Conservation (phyloP, 2,113 vertebrate genomes). For the Tauraco erythrolophus region DNA sequence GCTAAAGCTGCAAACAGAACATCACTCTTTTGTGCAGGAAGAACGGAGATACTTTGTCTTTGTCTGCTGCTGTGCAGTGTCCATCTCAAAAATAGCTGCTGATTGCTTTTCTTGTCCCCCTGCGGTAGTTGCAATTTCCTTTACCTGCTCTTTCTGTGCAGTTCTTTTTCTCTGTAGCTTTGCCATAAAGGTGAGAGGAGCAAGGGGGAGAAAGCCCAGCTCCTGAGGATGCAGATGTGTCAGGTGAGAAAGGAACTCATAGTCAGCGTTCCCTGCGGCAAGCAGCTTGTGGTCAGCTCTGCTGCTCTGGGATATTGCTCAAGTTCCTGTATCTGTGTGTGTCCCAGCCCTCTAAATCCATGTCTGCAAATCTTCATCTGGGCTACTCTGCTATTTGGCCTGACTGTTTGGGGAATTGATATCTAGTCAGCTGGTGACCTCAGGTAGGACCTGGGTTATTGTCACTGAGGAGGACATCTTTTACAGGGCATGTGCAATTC, state of each 20-base stretch:
- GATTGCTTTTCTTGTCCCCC: not conserved
- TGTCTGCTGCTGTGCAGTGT: not conserved
- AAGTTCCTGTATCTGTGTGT: not conserved
- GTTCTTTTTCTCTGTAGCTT: not conserved
- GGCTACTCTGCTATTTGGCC: not conserved
- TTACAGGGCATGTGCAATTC: not conserved
- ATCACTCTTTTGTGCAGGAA: not conserved
- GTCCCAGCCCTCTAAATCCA: not conserved
- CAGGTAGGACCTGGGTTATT: too few relatives aligned
- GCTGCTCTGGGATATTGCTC: not conserved
- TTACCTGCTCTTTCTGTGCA: not conserved
- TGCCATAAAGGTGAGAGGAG: not conserved
- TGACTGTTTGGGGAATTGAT: not conserved
- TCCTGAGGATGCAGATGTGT: not conserved
- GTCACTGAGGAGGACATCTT: not conserved
- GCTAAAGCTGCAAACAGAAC: not conserved
- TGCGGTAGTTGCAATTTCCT: not conserved
- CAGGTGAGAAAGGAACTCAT: not conserved
- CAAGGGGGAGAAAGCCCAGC: not conserved
- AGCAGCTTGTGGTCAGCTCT: fast-evolving
- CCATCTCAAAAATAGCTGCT: not conserved
- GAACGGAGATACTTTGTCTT: not conserved
- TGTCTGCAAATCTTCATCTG: not conserved
- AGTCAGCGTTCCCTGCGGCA: fast-evolving
- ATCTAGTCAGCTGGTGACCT: not conserved